Evolutionary conservation across 2,888 invertebrate genomes (phyloP).

Genomic region (Synanthedon andrenaeformis): DNA sequence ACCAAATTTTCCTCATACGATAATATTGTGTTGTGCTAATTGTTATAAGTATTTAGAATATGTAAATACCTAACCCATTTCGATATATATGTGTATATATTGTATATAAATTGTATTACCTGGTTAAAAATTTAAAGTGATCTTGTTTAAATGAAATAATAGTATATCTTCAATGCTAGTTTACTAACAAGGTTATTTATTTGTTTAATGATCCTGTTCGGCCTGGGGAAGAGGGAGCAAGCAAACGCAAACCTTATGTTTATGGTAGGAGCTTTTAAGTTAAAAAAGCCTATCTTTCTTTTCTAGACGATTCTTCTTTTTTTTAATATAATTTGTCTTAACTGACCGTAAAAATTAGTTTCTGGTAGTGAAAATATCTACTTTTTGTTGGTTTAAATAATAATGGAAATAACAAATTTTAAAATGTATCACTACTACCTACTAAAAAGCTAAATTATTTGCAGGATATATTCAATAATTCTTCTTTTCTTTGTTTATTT

Average conservation of each 20-base stretch:
- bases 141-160: slow-evolving; percentile 12
- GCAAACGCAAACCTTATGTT: slow-evolving; percentile 53
- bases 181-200: slow-evolving; percentile 53
- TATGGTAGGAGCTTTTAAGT: slow-evolving; percentile 65
- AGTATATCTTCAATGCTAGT: slow-evolving; percentile 1
- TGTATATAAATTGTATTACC: background rate
- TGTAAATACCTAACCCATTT: background rate
- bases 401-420: too few relatives aligned
- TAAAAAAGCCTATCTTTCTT: slow-evolving; percentile 23
- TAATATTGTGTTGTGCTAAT: background rate
- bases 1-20: too few relatives aligned
- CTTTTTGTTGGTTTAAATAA: background rate
- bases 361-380: background rate
- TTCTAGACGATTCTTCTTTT: background rate
- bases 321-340: slow-evolving; percentile 2
- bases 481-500: background rate
- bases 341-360: slow-evolving; percentile 1
- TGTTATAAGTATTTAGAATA: background rate
- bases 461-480: too few relatives aligned
- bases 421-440: too few relatives aligned
- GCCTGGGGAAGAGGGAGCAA: slow-evolving; percentile 61
- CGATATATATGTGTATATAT: background rate
- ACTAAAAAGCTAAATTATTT: too few relatives aligned
- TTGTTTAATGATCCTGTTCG: slow-evolving; percentile 55
- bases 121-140: background rate